Evolutionary conservation across 2,797 vertebrate genomes (phyloP).

Genomic region (Phalloptychus januarius): DNA sequence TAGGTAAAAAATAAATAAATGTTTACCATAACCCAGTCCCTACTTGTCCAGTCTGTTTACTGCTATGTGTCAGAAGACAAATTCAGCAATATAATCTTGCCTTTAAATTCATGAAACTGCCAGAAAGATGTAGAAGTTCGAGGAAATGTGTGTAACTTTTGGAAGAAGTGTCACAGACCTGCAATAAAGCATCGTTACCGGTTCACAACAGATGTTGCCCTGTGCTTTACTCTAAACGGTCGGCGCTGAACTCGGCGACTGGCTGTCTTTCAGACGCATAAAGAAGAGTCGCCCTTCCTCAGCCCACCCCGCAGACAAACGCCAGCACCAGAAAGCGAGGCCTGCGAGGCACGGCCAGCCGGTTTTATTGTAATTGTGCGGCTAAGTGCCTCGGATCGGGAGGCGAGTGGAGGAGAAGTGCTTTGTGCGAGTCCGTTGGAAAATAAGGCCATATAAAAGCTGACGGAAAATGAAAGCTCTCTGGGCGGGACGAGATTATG

Average conservation of each 20-base stretch:
- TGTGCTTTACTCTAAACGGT: slow-evolving; percentile 49
- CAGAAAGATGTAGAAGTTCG: neutral
- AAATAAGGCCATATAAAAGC: slow-evolving; percentile 73
- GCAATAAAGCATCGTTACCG: slow-evolving; percentile 28
- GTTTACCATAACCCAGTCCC: neutral
- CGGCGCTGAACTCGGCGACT: slow-evolving; percentile 60
- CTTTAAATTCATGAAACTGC: neutral
- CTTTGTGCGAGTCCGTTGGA: slow-evolving; percentile 50
- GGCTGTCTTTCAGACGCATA: slow-evolving; percentile 58
- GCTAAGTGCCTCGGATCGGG: slow-evolving; percentile 66
- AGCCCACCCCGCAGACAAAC: slow-evolving; percentile 45
- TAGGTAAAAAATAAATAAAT: neutral
- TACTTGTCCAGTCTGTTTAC: neutral
- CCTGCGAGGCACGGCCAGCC: slow-evolving; percentile 60
- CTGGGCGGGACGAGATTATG: slow-evolving; percentile 82
- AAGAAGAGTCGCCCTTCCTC: slow-evolving; percentile 59
- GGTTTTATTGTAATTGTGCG: slow-evolving; percentile 65
- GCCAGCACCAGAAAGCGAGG: slow-evolving; percentile 50
- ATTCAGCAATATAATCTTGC: neutral
- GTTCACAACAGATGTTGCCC: slow-evolving; percentile 49
- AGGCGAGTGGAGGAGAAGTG: slow-evolving; percentile 53
- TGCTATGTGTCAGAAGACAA: neutral
- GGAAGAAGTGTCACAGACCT: neutral
- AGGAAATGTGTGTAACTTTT: neutral
- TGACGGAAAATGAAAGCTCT: slow-evolving; percentile 81